Evolutionary conservation across 2,113 vertebrate species (phyloP).

Genomic region (Myrmecophaga tridactyla): DNA sequence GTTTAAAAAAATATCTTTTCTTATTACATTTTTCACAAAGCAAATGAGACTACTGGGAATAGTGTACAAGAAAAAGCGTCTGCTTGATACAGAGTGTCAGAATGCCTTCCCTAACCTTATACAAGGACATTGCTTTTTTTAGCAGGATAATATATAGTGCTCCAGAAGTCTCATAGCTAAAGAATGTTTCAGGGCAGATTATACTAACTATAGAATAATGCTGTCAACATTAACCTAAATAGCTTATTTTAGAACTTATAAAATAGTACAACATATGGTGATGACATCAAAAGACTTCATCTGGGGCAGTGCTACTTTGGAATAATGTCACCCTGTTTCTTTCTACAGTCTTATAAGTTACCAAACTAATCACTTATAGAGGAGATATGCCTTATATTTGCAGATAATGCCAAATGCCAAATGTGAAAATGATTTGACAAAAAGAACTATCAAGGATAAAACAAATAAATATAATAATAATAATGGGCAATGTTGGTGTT

Average conservation of each 20-base stretch:
- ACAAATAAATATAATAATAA: not conserved
- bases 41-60: not conserved
- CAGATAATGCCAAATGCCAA: conserved; percentile 2
- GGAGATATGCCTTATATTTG: not conserved
- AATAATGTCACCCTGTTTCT: not conserved
- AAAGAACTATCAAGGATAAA: not conserved
- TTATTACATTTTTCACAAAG: not conserved
- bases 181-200: conserved; percentile 26
- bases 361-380: not conserved
- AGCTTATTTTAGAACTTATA: conserved; percentile 47
- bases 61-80: not conserved
- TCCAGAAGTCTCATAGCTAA: conserved; percentile 19
- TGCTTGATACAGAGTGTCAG: not conserved
- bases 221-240: conserved; percentile 47
- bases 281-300: not conserved
- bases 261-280: conserved; percentile 52
- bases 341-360: conserved; percentile 6
- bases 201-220: conserved; percentile 48
- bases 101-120: conserved; percentile 7
- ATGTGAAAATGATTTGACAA: not conserved
- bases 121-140: conserved; percentile 28
- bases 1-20: not conserved
- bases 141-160: conserved; percentile 19
- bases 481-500: not conserved
- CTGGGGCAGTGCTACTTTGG: not conserved